Evolutionary conservation across 1,140 invertebrate genomes (phyloP), one percentile per base, ranked within the genome.

Genomic region (Rhagoletis pomonella): DNA sequence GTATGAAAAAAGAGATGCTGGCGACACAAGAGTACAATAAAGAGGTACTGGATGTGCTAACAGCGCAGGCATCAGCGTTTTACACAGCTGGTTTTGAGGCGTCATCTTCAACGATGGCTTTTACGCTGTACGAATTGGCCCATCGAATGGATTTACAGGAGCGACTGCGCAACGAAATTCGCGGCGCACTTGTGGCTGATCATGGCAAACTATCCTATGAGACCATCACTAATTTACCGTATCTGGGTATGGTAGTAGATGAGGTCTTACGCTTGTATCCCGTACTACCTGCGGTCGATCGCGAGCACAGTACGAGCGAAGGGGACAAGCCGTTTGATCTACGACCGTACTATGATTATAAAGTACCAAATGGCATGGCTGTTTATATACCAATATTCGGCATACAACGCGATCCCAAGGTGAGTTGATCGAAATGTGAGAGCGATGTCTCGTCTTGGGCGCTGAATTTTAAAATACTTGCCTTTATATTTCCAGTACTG

Each of bases 41-140:
- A 0, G 42, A 85, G 0, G 86, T 88, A 7, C 86, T 86, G 42
- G 94, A 95, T 88, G 92, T 94, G 86, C 94, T 96, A 90, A 93
- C 96, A 12, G 95, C 96, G 4, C 96, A 96, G 90, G 95, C 94
- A 0, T 95, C 95, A 14, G 94, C 95, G 0, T 97, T 97, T 89
- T 96, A 97, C 85, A 92, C 95, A 1, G 96, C 96, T 65, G 96
- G 96, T 6, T 96, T 96, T 87, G 97, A 97, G 91, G 97, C 97
- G 0, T 96, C 96, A 0, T 96, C 96, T 1, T 95, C 95, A 4
- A 94, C 95, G 1, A 94, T 97, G 86, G 93, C 95, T 0, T 96
- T 96, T 89, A 93, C 94, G 9, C 90, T 96, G 0, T 95, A 96
- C 89, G 95, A 96, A 89, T 90, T 98, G 73, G 95, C 96, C 1